Evolutionary conservation across 2,797 vertebrate genomes (phyloP), one percentile per base, ranked within the genome.

Genomic region (Cuculus canorus): DNA sequence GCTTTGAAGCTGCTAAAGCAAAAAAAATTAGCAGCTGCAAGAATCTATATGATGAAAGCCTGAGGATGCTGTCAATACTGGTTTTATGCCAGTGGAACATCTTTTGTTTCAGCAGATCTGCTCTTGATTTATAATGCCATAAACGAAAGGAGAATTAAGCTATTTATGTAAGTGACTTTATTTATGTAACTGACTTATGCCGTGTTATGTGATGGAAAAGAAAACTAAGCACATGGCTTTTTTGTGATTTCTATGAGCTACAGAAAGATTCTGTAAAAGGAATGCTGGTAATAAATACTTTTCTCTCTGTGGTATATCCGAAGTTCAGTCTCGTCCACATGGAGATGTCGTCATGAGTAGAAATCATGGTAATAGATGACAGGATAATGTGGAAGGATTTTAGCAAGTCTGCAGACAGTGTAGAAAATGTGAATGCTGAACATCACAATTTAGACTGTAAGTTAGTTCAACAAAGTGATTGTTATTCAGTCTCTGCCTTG

Each of bases 81-180:
- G 63, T 23, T 94, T 94, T 66, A 70, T 93, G 75, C 90, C 75
- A 80, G 91, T 33, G 32, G 61, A 86, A 65, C 64, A 59, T 88
- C 81, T 84, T 93, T 84, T 95, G 93, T 92, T 82, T 88, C 83
- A 68, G 88, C 72, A 86, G 86, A 86, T 64, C 91, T 94, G 88
- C 73, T 94, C 86, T 68, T 95, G 88, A 92, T 87, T 96, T 95
- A 82, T 94, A 92, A 95, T 88, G 91, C 90, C 88, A 80, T 94
- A 95, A 90, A 90, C 61, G 81, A 95, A 94, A 95, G 85, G 60
- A 94, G 92, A 93, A 88, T 93, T 97, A 97, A 95, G 95, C 93
- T 95, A 95, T 96, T 96, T 95, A 96, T 95, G 92, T 96, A 96
- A 96, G 93, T 90, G 90, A 94, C 90, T 95, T 96, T 88, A 91